Conservation (phyloP, 2,888 invertebrate genomes). For the Myopa tessellatipennis region DNA sequence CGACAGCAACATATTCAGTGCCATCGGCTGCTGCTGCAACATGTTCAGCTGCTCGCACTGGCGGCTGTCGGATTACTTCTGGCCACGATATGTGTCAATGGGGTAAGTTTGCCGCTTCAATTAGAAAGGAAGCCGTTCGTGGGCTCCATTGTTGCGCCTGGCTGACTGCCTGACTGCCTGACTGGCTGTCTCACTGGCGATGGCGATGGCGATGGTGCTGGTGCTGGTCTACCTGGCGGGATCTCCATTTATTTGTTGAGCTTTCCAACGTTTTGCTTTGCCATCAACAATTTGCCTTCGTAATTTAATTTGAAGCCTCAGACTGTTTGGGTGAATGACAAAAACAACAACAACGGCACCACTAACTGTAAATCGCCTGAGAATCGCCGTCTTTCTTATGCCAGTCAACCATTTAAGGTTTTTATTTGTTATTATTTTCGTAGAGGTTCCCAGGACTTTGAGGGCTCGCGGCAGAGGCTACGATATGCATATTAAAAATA, state of each 20-base stretch:
- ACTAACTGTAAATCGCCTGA: slow-evolving; percentile 1
- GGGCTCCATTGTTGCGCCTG: neutral
- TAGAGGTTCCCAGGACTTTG: slow-evolving; percentile 4
- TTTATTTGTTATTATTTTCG: neutral
- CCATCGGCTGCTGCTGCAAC: slow-evolving; percentile 42
- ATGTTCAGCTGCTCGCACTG: slow-evolving; percentile 46
- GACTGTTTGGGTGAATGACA: neutral
- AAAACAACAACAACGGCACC: neutral
- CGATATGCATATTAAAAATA: neutral
- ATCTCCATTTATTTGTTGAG: neutral
- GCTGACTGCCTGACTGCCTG: neutral
- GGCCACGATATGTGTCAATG: slow-evolving; percentile 67
- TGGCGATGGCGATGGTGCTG: neutral
- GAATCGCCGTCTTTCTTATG: neutral
- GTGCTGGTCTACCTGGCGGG: neutral
- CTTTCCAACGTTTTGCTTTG: neutral
- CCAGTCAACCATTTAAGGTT: neutral
- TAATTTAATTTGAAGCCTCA: slow-evolving; percentile 4
- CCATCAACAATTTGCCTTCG: slow-evolving; percentile 19
- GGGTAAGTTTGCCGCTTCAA: slow-evolving; percentile 61
- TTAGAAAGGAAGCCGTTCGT: slow-evolving; percentile 30
- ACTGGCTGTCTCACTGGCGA: neutral
- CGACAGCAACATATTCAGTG: slow-evolving; percentile 49
- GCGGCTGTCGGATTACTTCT: slow-evolving; percentile 60
- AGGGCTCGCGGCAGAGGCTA: neutral